Percentiles rank a stretch among this genome's conserved stretches.
phyloP scores from a whole-genome alignment of 1,140 invertebrate species.

The Panagrolaimus sp. region DNA sequence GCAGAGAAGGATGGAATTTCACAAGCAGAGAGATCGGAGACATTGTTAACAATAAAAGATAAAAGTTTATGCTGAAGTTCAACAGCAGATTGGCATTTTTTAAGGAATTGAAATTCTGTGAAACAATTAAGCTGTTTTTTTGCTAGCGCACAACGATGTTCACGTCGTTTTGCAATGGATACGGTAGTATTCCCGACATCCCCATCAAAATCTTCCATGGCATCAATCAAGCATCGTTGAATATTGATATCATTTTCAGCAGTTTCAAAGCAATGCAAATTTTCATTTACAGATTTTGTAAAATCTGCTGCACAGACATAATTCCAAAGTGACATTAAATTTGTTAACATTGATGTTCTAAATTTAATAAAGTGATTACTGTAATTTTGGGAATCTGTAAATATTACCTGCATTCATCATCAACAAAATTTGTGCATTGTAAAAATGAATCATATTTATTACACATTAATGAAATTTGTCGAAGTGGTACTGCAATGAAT shows the following conservation, averaged over 20 bases:
- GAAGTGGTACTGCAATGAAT: not conserved
- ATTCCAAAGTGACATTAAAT: constrained; percentile 18
- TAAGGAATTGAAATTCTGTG: not conserved
- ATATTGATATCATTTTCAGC: constrained; percentile 7
- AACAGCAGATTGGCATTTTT: not conserved
- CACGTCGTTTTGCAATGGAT: not conserved
- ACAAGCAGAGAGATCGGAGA: not conserved
- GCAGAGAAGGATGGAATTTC: constrained; percentile 6
- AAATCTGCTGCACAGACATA: constrained; percentile 8
- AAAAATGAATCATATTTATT: constrained; percentile 18
- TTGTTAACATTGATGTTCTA: not conserved
- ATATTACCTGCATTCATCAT: not conserved
- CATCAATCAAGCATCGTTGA: constrained; percentile 3
- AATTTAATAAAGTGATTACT: too few relatives aligned
- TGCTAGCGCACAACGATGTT: not conserved
- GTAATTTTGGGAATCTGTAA: too few relatives aligned
- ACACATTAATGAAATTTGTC: not conserved
- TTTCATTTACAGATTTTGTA: not conserved
- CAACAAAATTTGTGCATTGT: not conserved
- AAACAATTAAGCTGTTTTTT: not conserved
- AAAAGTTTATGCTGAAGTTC: constrained; percentile 16
- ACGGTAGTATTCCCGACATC: not conserved
- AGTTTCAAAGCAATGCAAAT: constrained; percentile 9
- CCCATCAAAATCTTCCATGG: not conserved
- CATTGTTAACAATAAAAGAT: not conserved